These are phyloP conservation scores for Ochotona curzoniae DNA, from an alignment of 2,113 vertebrate species.

Conservation along the genomic window DNA sequence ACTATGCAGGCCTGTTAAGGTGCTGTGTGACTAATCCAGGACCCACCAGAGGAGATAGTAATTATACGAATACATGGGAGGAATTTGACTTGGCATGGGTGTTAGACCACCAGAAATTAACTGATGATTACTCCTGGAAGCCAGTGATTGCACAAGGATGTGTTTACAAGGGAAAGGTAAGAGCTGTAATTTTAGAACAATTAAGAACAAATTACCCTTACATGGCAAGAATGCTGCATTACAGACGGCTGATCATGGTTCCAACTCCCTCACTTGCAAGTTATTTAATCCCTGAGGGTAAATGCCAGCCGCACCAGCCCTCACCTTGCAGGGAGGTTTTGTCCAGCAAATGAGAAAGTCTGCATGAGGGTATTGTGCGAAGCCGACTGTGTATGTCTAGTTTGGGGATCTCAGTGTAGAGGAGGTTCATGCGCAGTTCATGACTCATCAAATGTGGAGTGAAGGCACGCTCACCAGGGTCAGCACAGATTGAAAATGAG, in stretches of 20 bases:
- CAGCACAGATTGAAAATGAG: not conserved
- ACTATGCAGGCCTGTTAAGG: not conserved
- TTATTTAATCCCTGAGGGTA: conserved; percentile 52
- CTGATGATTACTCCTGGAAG: conserved; percentile 59
- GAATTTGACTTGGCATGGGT: conserved; percentile 72
- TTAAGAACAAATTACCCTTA: conserved; percentile 65
- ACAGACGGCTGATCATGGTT: conserved; percentile 22
- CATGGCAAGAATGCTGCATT: conserved; percentile 67
- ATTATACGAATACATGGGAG: conserved; percentile 48
- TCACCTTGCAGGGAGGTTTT: conserved; percentile 34
- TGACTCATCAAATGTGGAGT: not conserved
- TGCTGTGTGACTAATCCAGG: conserved; percentile 7
- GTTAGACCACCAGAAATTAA: conserved; percentile 73
- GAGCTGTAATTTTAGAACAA: conserved; percentile 70
- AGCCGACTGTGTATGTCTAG: not conserved
- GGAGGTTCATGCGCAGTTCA: accelerated
- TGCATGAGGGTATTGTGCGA: not conserved
- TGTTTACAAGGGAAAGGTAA: conserved; percentile 74
- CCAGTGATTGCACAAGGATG: conserved; percentile 60
- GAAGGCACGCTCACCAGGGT: not conserved
- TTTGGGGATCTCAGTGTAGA: not conserved
- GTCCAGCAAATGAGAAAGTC: not conserved
- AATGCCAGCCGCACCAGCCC: conserved; percentile 20
- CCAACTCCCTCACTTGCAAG: conserved; percentile 41
- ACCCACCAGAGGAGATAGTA: conserved; percentile 66